These are phyloP conservation scores for Beris chalybata DNA, from an alignment of 2,888 invertebrate species.

Conservation along the genomic window DNA sequence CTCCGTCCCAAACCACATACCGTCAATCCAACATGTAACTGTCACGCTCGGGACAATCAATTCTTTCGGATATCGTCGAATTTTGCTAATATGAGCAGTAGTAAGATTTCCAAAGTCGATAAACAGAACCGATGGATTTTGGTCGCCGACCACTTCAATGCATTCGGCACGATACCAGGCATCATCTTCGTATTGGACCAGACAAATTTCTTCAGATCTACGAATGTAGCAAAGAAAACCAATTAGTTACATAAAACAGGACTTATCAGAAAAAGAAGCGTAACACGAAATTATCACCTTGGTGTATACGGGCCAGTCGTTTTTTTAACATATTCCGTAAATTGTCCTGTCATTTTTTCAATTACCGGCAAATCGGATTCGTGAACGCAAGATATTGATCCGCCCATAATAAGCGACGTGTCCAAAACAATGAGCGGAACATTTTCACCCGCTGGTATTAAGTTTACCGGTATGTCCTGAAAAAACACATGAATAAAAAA, in stretches of 20 bases:
- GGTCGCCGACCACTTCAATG: constrained; percentile 52
- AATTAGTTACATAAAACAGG: not conserved
- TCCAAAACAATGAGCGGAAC: constrained; percentile 50
- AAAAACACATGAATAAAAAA: constrained; percentile 1
- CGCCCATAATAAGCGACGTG: constrained; percentile 47
- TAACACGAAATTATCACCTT: constrained; percentile 42
- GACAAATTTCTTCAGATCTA: constrained; percentile 48
- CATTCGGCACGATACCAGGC: constrained; percentile 53
- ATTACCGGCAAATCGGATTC: constrained; percentile 45
- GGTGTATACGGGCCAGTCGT: constrained; percentile 45
- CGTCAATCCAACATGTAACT: constrained; percentile 46
- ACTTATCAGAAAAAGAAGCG: not conserved
- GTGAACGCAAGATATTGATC: constrained; percentile 48
- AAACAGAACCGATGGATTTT: constrained; percentile 51
- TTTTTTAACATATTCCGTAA: constrained; percentile 47
- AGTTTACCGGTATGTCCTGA: constrained; percentile 41
- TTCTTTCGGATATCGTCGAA: constrained; percentile 50
- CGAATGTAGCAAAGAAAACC: not conserved
- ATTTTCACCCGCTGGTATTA: constrained; percentile 45
- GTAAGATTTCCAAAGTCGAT: constrained; percentile 52
- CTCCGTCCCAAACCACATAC: constrained; percentile 35
- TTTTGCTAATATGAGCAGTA: constrained; percentile 45
- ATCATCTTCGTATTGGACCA: constrained; percentile 47
- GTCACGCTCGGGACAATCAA: constrained; percentile 49
- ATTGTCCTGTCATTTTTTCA: constrained; percentile 46